Percentiles rank a stretch among this genome's conserved stretches.
Conservation (phyloP, 2,888 invertebrate species). For the Oxytorus armatus region DNA sequence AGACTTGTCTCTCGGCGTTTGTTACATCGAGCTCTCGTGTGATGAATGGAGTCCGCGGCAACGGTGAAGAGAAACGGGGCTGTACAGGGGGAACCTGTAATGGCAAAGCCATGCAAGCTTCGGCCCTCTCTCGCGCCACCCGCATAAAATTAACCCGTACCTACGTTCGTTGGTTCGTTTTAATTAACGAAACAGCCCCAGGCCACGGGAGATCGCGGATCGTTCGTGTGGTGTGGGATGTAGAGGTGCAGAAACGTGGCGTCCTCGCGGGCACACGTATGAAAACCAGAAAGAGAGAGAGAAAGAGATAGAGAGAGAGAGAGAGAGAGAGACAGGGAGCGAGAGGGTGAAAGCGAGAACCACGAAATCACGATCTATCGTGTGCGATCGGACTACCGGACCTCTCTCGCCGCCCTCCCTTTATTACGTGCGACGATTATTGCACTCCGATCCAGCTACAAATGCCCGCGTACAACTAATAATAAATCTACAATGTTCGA, state of each 20-base stretch:
- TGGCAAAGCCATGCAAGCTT: constrained; percentile 83
- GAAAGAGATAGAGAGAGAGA: constrained; percentile 26
- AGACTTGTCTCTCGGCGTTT: constrained; percentile 64
- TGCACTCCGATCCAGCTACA: constrained; percentile 9
- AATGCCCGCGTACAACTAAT: neutral
- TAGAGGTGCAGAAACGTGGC: constrained; percentile 56
- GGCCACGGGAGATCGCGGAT: constrained; percentile 71
- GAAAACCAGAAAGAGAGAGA: constrained; percentile 21
- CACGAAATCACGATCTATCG: constrained; percentile 69
- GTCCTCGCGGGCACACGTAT: constrained; percentile 48
- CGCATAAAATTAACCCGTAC: constrained; percentile 84
- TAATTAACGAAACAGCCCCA: constrained; percentile 83
- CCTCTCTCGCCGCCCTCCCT: constrained; percentile 6
- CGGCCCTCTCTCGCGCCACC: constrained; percentile 79
- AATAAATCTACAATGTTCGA: neutral
- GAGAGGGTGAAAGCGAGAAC: constrained; percentile 34
- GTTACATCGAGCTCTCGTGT: constrained; percentile 70
- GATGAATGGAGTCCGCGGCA: constrained; percentile 72
- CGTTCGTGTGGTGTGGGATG: constrained; percentile 36
- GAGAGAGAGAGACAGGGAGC: constrained; percentile 16
- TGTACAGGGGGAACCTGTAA: constrained; percentile 73
- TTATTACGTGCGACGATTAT: constrained; percentile 51
- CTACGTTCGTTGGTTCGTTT: constrained; percentile 80
- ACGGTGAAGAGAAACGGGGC: constrained; percentile 1
- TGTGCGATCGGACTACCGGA: constrained; percentile 65